Base-by-base conservation (phyloP, 1,140 invertebrate genomes). In the Luehdorfia chinensis region DNA sequence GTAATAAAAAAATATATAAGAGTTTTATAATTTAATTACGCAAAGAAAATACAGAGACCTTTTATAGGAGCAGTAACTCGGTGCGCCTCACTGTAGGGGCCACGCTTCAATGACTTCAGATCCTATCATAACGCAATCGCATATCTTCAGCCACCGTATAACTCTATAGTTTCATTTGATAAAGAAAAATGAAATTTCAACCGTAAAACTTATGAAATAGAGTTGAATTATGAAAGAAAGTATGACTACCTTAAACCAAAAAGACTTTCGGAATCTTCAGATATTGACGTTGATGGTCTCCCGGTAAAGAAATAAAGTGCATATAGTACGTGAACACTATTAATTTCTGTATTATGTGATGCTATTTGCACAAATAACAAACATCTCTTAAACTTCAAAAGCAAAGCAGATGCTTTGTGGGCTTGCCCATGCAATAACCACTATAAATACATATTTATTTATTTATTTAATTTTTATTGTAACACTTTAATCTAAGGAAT, bases 121-220 rank as follows among this genome's bases (percentile, higher is more conserved):
- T 85, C 81, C 81, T 83, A 85, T 84, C 80, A 84, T 81, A 83
- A 81, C 72, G 78, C 77, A 78, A 80, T 83, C 66, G 75, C 69
- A 78, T 77, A 74, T 73, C 60, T 52, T 46, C 46, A 39, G 28
- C 31, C 34, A 50, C 37, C 13, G 4, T 51, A 64, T 44, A 58
- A 33, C 45, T 63, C 64, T 54, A 69, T 49, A 46, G 65, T 67
- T 45, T 33, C 33, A 63, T 50, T 15, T 39, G 3, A 27, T 31
- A 18, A 14, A 16, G 33, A 16, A 28, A 18, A 9, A 25, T 4
- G 5, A 15, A 62, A 46, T 32, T 19, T 52, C 45, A 62, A 68
- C 71, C 62, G 56, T 81, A 65, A 30, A 0, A 1, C 5, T 2
- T 6, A 32, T 5, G 30, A 11, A 18, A 33, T 62, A 69, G 33